phyloP scores from a whole-genome alignment of 2,888 invertebrate genomes.

The Amphipoea lucens region DNA sequence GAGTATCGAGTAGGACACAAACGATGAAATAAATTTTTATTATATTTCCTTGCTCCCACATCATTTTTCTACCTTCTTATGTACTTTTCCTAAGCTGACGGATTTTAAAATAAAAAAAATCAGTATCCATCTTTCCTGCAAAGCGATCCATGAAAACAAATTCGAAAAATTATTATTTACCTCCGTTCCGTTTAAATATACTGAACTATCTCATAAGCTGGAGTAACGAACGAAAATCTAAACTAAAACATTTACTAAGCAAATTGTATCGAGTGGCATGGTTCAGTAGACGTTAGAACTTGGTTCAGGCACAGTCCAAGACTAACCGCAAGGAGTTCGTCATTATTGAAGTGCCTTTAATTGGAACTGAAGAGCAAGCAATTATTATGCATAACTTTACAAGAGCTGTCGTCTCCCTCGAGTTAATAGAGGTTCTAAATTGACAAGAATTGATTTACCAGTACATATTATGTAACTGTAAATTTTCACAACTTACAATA shows the following conservation, averaged over 20 bases:
- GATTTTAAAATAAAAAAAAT: neutral
- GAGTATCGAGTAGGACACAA: neutral
- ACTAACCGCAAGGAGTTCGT: slow-evolving; percentile 74
- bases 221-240: slow-evolving; percentile 33
- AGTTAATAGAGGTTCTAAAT: slow-evolving; percentile 79
- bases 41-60: neutral
- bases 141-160: neutral
- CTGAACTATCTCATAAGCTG: slow-evolving; percentile 24
- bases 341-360: slow-evolving; percentile 81
- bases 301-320: slow-evolving; percentile 63
- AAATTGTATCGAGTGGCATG: slow-evolving; percentile 66
- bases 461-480: slow-evolving; percentile 61
- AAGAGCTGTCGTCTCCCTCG: slow-evolving; percentile 75
- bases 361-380: slow-evolving; percentile 83
- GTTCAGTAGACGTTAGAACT: slow-evolving; percentile 62
- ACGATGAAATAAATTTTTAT: neutral
- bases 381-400: slow-evolving; percentile 87
- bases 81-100: neutral
- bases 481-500: slow-evolving; percentile 46
- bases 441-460: slow-evolving; percentile 76
- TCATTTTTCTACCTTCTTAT: neutral
- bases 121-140: neutral
- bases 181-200: slow-evolving; percentile 29
- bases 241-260: slow-evolving; percentile 61
- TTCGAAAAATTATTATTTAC: slow-evolving; percentile 30